A percentile compares a stretch with the other conserved stretches of the same genome.
These are phyloP conservation scores for Cephalopachus bancanus DNA, from an alignment of 2,797 vertebrate species.

Conservation along the genomic window DNA sequence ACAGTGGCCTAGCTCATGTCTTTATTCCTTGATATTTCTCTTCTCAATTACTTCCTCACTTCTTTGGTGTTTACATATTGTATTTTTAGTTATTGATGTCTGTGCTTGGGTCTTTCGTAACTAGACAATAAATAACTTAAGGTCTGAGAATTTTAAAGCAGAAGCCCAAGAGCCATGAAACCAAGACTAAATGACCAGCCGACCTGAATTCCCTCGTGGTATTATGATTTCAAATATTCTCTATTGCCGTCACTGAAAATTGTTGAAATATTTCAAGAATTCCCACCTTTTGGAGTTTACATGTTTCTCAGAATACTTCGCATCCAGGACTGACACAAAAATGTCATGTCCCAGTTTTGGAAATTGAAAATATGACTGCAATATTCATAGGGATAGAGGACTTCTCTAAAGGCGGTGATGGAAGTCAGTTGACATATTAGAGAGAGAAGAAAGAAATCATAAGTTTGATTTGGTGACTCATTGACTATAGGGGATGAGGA, in stretches of 20 bases:
- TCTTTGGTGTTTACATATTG: not conserved
- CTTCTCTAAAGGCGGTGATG: not conserved
- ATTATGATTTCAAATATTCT: conserved; percentile 2
- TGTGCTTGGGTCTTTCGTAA: conserved; percentile 4
- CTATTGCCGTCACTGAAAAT: not conserved
- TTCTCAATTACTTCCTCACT: not conserved
- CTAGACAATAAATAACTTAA: not conserved
- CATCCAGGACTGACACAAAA: not conserved
- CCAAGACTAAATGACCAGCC: not conserved
- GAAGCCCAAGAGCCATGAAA: not conserved
- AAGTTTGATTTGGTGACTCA: not conserved
- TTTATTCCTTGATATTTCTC: not conserved
- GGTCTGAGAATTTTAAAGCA: not conserved
- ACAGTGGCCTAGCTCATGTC: not conserved
- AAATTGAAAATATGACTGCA: not conserved
- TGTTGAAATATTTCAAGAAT: not conserved
- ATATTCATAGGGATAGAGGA: not conserved
- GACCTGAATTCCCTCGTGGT: not conserved
- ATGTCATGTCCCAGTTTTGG: not conserved
- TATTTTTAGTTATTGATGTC: conserved; percentile 7
- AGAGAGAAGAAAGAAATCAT: not conserved
- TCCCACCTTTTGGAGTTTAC: not conserved
- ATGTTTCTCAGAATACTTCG: conserved; percentile 29
- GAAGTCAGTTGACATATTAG: not conserved
- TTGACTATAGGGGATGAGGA: not conserved